phyloP scores from a whole-genome alignment of 92 coral and sea anemone genomes.

The Epizoanthus illoricatus region DNA sequence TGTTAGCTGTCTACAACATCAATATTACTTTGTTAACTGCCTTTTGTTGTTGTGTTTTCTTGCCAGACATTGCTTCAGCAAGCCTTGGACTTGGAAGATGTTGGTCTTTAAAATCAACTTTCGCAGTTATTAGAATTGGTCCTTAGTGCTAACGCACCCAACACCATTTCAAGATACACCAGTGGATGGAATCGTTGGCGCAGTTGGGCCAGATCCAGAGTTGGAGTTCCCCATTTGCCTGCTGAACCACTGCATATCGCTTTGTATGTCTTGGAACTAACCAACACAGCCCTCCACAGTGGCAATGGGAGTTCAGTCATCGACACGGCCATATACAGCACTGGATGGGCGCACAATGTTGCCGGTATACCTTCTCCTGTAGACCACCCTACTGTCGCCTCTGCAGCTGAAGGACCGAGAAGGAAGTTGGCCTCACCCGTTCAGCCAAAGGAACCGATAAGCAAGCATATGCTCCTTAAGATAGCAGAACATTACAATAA shows the following conservation, averaged over 20 bases:
- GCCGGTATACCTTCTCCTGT: constrained; percentile 44
- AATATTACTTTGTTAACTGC: neutral
- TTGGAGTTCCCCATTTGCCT: constrained; percentile 27
- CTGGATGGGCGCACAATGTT: constrained; percentile 35
- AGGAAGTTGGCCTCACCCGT: constrained; percentile 44
- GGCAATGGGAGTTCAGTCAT: constrained; percentile 20
- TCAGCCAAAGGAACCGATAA: constrained; percentile 43
- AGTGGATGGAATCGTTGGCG: constrained; percentile 43
- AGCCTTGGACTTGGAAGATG: constrained; percentile 23
- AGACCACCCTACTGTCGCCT: constrained; percentile 47
- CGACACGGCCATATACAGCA: constrained; percentile 50
- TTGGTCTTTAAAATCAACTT: constrained; percentile 24
- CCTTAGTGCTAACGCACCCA: constrained; percentile 33
- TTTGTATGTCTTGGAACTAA: constrained; percentile 29
- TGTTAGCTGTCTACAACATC: too few species aligned
- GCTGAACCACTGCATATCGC: constrained; percentile 15
- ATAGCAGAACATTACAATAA: constrained; percentile 19
- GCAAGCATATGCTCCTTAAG: constrained; percentile 24
- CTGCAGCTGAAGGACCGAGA: constrained; percentile 28
- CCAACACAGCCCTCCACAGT: constrained; percentile 23
- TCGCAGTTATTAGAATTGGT: constrained; percentile 36
- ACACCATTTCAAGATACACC: constrained; percentile 28
- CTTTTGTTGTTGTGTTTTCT: constrained; percentile 17
- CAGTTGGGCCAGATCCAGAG: constrained; percentile 32
- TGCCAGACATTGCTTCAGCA: constrained; percentile 33